Conservation (phyloP, 2,888 invertebrate genomes). For the Athetis lepigone region DNA sequence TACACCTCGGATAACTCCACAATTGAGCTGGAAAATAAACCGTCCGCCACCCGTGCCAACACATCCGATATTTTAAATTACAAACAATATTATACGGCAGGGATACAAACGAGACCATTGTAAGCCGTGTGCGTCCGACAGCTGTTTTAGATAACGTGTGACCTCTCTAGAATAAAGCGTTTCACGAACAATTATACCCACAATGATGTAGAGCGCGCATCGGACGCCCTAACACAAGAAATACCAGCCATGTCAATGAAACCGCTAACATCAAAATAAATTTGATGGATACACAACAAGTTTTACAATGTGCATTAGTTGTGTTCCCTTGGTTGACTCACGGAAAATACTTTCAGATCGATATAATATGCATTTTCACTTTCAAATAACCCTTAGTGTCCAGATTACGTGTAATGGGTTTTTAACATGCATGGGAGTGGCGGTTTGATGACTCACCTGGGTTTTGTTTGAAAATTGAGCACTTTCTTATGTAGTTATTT, state of each 20-base stretch:
- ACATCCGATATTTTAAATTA: conserved; percentile 88
- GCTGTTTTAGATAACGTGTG: conserved; percentile 89
- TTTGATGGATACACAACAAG: background rate
- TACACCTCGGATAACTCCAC: conserved; percentile 84
- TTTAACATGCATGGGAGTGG: conserved; percentile 19
- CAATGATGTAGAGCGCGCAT: conserved; percentile 69
- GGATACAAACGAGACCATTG: conserved; percentile 87
- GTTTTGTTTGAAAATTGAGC: background rate
- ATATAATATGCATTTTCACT: conserved; percentile 18
- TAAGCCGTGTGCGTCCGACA: conserved; percentile 84
- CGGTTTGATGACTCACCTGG: conserved; percentile 3
- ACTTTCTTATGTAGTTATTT: background rate
- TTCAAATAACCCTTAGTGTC: conserved; percentile 17
- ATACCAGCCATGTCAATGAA: conserved; percentile 22
- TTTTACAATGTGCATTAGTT: background rate
- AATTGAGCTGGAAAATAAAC: conserved; percentile 84
- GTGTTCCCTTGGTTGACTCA: conserved; percentile 16
- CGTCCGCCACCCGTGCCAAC: conserved; percentile 74
- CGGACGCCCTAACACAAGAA: conserved; percentile 59
- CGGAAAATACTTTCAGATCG: conserved; percentile 16
- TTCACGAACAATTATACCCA: conserved; percentile 78
- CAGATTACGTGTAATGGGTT: conserved; percentile 8
- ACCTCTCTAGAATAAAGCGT: conserved; percentile 85
- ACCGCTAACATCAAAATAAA: background rate
- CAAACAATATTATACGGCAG: conserved; percentile 86